Evolutionary conservation across 2,113 vertebrate species (phyloP).

Genomic region (Stictonetta naevosa): DNA sequence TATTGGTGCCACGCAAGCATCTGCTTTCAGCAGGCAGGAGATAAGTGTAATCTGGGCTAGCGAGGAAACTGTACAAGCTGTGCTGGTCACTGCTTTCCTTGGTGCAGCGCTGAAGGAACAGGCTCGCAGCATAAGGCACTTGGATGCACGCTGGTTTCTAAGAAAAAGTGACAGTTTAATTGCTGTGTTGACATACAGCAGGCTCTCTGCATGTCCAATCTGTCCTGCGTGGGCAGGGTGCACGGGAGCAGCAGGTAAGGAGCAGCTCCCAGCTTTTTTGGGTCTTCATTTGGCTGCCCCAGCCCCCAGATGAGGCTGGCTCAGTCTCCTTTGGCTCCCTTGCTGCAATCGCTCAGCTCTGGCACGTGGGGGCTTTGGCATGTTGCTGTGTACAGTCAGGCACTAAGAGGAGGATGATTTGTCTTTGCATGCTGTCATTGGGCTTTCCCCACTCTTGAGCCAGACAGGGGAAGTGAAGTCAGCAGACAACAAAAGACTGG

Average conservation of each 20-base stretch:
- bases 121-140: rapidly evolving
- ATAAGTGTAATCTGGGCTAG: not conserved
- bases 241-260: not conserved
- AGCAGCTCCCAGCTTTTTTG: not conserved
- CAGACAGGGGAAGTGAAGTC: slow-evolving; percentile 47
- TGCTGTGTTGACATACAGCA: rapidly evolving
- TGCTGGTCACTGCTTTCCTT: not conserved
- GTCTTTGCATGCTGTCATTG: not conserved
- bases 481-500: slow-evolving; percentile 54
- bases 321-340: not conserved
- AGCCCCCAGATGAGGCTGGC: not conserved
- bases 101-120: not conserved
- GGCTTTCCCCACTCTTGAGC: slow-evolving; percentile 14
- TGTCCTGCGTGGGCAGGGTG: not conserved
- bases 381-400: not conserved
- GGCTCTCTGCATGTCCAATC: not conserved
- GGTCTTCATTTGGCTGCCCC: not conserved
- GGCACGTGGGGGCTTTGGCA: slow-evolving; percentile 4
- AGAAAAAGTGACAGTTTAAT: not conserved
- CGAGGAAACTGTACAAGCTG: not conserved
- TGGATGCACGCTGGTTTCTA: not conserved
- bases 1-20: not conserved
- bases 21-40: not conserved
- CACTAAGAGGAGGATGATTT: not conserved
- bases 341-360: not conserved